Conservation (phyloP, 2,797 vertebrate genomes). For the Gymnothorax reevesii region DNA sequence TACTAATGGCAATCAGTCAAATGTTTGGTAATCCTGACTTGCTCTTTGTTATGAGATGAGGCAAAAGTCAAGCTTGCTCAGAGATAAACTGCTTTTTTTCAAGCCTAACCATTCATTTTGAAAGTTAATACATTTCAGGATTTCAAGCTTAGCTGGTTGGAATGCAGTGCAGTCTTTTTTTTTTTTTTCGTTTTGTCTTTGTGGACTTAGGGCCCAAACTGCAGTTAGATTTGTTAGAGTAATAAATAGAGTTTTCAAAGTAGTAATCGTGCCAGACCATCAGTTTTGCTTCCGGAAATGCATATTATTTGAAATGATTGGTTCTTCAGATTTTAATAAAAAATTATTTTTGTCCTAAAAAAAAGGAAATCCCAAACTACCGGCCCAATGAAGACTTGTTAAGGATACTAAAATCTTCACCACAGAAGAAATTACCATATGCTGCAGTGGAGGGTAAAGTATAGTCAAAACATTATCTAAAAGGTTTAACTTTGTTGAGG, state of each 20-base stretch:
- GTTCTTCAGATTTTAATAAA: neutral
- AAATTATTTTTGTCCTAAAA: neutral
- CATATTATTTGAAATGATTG: neutral
- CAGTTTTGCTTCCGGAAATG: neutral
- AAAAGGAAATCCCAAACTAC: conserved; percentile 70
- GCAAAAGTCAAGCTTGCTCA: neutral
- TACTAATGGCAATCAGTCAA: conserved; percentile 99
- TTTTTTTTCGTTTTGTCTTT: too few species aligned
- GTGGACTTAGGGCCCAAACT: too few species aligned
- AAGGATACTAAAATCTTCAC: conserved; percentile 57
- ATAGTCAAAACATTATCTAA: neutral
- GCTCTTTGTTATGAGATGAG: conserved; percentile 63
- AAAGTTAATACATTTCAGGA: neutral
- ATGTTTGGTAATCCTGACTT: conserved; percentile 64
- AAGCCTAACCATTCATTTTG: neutral
- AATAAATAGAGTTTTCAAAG: too few species aligned
- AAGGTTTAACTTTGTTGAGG: neutral
- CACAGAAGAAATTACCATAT: conserved; percentile 65
- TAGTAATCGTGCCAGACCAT: too few species aligned
- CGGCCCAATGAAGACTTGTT: conserved; percentile 66
- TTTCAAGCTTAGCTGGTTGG: neutral
- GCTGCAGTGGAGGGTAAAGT: conserved; percentile 74
- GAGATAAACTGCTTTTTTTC: neutral
- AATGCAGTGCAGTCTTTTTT: neutral
- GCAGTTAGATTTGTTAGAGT: too few species aligned